These are phyloP conservation scores for Megaptera novaeangliae DNA, from an alignment of 2,113 vertebrate genomes.

Conservation along the genomic window DNA sequence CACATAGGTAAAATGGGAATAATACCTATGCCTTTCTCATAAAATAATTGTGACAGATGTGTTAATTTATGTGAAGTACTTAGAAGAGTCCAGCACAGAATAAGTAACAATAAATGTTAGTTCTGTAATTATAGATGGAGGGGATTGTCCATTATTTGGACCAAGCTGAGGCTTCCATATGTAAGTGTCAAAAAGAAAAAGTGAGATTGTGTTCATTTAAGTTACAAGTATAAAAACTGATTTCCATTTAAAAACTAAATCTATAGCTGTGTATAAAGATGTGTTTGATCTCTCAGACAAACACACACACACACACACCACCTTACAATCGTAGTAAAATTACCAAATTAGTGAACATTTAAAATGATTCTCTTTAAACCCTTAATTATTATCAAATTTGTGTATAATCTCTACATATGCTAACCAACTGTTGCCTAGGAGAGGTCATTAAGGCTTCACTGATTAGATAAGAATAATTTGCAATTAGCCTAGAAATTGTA, in stretches of 20 bases:
- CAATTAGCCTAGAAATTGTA: slow-evolving; percentile 58
- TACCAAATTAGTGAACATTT: slow-evolving; percentile 19
- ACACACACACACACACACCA: neutral
- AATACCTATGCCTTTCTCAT: neutral
- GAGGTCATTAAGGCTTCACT: slow-evolving; percentile 49
- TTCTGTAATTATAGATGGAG: neutral
- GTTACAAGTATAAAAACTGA: neutral
- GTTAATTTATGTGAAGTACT: neutral
- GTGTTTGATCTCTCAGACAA: neutral
- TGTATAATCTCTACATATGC: neutral
- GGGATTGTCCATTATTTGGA: neutral
- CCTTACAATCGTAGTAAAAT: neutral
- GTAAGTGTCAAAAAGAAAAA: neutral
- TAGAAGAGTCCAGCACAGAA: neutral
- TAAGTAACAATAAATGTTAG: neutral
- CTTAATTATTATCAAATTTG: slow-evolving; percentile 53
- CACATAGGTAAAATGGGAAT: neutral
- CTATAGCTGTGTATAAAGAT: neutral
- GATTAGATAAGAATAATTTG: slow-evolving; percentile 62
- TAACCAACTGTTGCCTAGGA: slow-evolving; percentile 45
- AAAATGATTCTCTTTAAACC: neutral
- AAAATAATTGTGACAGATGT: neutral
- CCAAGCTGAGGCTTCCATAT: neutral
- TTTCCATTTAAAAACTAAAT: neutral
- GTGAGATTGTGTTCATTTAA: neutral